phyloP scores from a whole-genome alignment of 2,797 vertebrate species.

The Odontamblyopus rebecca region DNA sequence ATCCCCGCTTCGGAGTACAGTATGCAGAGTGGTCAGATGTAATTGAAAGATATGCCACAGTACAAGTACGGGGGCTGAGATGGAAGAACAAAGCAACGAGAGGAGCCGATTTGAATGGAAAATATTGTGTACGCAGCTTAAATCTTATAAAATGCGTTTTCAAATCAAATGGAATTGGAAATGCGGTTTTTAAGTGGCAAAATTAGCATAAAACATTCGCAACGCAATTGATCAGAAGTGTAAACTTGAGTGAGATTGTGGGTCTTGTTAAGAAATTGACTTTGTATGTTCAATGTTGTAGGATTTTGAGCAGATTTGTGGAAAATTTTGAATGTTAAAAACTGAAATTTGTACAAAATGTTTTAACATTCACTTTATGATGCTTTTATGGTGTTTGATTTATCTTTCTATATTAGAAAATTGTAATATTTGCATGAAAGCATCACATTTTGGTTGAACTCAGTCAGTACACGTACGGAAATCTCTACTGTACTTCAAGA shows the following conservation, averaged over 20 bases:
- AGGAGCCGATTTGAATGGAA: neutral
- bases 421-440: neutral
- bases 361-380: neutral
- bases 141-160: neutral
- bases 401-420: neutral
- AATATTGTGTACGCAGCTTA: neutral
- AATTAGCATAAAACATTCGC: neutral
- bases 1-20: neutral
- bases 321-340: neutral
- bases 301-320: neutral
- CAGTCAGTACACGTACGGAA: neutral
- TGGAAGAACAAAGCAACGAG: neutral
- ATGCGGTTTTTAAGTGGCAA: neutral
- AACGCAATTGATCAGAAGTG: neutral
- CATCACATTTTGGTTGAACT: neutral
- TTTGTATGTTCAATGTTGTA: neutral
- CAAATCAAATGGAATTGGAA: neutral
- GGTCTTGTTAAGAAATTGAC: neutral
- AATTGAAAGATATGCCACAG: neutral
- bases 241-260: neutral
- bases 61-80: slow-evolving; percentile 1
- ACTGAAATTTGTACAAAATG: neutral
- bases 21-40: neutral
- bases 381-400: neutral
- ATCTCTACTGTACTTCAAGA: neutral